These are phyloP conservation scores for Brenthis hecate DNA, from an alignment of 2,888 invertebrate species.

Conservation along the genomic window DNA sequence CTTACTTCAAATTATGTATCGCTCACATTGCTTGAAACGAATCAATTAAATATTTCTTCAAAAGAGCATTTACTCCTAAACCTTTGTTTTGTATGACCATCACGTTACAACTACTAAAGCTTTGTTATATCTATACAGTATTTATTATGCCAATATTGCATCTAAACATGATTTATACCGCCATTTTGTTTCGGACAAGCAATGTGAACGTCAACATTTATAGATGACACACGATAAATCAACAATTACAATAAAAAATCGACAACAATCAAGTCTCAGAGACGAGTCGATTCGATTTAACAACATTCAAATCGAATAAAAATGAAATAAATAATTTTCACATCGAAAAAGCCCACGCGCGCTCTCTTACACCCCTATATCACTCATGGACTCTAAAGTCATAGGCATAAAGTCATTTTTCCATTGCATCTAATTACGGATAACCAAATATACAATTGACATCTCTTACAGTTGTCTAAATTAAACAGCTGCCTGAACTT, in stretches of 20 bases:
- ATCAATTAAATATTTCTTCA: slow-evolving; percentile 1
- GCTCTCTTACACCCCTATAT: slow-evolving; percentile 35
- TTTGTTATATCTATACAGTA: background rate
- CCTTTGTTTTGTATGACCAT: slow-evolving; percentile 5
- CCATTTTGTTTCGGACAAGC: background rate
- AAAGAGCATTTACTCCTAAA: slow-evolving; percentile 6
- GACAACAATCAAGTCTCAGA: slow-evolving; percentile 54
- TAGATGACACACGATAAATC: slow-evolving; percentile 25
- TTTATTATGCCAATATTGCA: slow-evolving; percentile 3
- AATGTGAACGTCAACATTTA: background rate
- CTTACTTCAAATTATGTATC: slow-evolving; percentile 5
- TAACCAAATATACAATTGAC: too few species aligned
- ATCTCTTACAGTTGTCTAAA: too few species aligned
- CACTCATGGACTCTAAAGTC: slow-evolving; percentile 5
- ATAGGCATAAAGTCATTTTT: background rate
- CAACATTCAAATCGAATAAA: slow-evolving; percentile 58
- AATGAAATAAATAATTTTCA: slow-evolving; percentile 49
- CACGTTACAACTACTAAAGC: slow-evolving; percentile 18
- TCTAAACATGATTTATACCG: background rate
- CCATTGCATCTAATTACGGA: background rate
- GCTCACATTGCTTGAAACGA: slow-evolving; percentile 2
- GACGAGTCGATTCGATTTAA: slow-evolving; percentile 53
- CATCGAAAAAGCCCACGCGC: slow-evolving; percentile 54
- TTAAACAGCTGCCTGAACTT: too few species aligned
- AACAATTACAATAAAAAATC: slow-evolving; percentile 30